Evolutionary conservation across 2,113 vertebrate species (phyloP).

Genomic region (Arenaria interpres): DNA sequence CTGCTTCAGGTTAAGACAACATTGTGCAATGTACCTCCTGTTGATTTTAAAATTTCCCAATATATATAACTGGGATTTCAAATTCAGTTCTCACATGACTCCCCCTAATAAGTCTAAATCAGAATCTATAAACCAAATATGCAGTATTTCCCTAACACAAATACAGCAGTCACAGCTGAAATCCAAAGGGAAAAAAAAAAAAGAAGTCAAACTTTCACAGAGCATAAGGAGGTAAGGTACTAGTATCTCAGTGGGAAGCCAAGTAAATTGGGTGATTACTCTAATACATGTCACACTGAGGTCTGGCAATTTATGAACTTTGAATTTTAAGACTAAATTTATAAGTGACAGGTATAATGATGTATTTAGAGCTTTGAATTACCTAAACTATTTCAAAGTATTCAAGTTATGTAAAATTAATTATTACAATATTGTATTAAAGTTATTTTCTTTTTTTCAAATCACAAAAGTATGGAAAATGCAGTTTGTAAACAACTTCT

Average conservation of each 20-base stretch:
- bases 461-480: background rate
- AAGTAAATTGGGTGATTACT: conserved; percentile 28
- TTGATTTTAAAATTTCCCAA: background rate
- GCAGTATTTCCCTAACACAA: background rate
- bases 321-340: background rate
- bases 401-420: background rate
- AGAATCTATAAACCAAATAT: background rate
- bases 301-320: background rate
- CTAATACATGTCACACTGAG: background rate
- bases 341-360: background rate
- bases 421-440: background rate
- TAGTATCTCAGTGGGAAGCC: background rate
- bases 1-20: background rate
- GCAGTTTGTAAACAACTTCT: background rate
- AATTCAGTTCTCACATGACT: background rate
- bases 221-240: background rate
- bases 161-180: background rate
- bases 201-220: background rate
- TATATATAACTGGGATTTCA: background rate
- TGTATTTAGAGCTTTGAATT: background rate
- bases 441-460: background rate
- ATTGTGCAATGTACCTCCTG: background rate
- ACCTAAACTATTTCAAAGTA: background rate
- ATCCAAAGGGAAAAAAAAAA: background rate
- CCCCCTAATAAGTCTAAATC: background rate